Evolutionary conservation across 2,113 vertebrate genomes (phyloP), one percentile per base, ranked within the genome.

Genomic region (Fulica atra): DNA sequence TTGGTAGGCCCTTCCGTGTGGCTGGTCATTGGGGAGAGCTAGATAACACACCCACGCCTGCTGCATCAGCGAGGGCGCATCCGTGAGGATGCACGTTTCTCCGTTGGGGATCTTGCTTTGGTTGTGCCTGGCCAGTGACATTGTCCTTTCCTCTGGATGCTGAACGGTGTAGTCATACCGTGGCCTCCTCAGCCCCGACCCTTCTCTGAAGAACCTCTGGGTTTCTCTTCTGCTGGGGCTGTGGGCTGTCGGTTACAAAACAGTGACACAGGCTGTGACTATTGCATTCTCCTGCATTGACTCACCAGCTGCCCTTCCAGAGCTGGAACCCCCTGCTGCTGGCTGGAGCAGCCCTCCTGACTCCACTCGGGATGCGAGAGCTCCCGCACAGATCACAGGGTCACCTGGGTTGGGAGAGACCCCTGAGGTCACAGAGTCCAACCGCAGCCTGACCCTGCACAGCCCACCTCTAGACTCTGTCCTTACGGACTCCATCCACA

Each of bases 261-360:
- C 96, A 68, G 89, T n/a, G 94, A 95, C 95, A 84, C 86, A 91
- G 88, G 81, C 18, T 66, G 85, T 89, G 85, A 95, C 92, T 97
- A 31, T 66, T 86, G 89, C 97, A 91, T 98, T 98, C 96, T 92
- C 95, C 86, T 70, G n/a, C 94, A 40, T 89, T 98, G 98, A 97
- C 96, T 98, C 97, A 98, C 53, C 25, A 33, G 83, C 95, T 96
- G 95, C 54, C 85, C 94, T 95, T 96, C 73, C 97, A 94, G 94
- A 93, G 97, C 96, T 84, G 93, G 89, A 95, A 95, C 93, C 95
- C 95, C 94, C 94, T 93, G 35, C 96, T 96, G 96, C 93, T 81
- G 11, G 81, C 97, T 94, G 93, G 93, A 95, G 93, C 96, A 92
- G 92, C 92, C 96, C 96, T 96, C 93, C 2, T 88, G 92, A 60